Evolutionary conservation across 2,888 invertebrate species (phyloP), one percentile per base, ranked within the genome.

Genomic region (Agrypnus murinus): DNA sequence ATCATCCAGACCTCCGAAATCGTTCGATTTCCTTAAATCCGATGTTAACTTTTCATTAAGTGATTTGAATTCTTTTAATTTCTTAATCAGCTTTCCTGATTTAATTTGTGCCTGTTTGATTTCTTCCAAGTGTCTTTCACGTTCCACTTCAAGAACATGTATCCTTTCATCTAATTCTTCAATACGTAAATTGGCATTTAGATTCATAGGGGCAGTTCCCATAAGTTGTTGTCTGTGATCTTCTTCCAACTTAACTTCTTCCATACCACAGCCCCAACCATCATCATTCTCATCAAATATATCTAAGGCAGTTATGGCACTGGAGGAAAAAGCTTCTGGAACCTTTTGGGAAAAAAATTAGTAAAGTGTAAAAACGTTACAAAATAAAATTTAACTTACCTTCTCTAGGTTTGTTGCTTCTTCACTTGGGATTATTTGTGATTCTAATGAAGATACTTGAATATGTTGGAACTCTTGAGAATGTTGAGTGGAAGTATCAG

Each of bases 1-100:
- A 65, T 90, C 89, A 79, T 95, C 93, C 53, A 95, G 86, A 48
- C 82, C 87, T 65, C 87, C 86, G 12, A 78, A 77, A 58, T 76
- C 77, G 10, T 65, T 73, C 9, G 78, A 78, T 40, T 48, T 62
- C 59, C 69, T 77, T n/a, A 77, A 78, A 81, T 91, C 89, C 65
- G 87, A 87, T 9, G 85, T 84, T 38, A 92, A 82, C 75, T 88
- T 86, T 38, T 92, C 92, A 80, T 92, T 90, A 71, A 89, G 90
- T 1, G 86, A 85, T 84, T 96, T 96, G 64, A 95, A 89, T 81
- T 95, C 93, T 83, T 95, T 96, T 46, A 96, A 85, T 84, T 95
- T 96, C 79, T 93, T 93, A 77, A 96, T 86, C 74, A 95, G 88
- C 86, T 95, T 96, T 1, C 91, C 90, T 32, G 92, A 90, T 82